Evolutionary conservation across 2,888 invertebrate species (phyloP).

Genomic region (Sepiola atlantica): DNA sequence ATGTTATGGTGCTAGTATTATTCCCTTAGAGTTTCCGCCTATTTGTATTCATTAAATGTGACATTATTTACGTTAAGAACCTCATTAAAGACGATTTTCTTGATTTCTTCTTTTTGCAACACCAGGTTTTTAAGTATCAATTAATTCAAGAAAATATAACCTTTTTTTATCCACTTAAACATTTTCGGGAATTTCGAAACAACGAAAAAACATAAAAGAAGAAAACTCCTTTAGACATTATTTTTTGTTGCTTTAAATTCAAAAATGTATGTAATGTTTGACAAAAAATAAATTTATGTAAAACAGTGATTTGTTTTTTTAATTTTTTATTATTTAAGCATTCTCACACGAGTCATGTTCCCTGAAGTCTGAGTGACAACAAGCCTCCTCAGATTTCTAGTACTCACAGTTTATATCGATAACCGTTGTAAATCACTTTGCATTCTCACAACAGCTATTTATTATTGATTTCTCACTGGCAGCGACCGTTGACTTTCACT

Average conservation of each 20-base stretch:
- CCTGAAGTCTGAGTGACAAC: too few relatives aligned
- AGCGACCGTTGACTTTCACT: too few relatives aligned
- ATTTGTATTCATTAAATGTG: too few relatives aligned
- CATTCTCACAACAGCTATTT: too few relatives aligned
- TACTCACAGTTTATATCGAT: too few relatives aligned
- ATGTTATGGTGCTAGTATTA: too few relatives aligned
- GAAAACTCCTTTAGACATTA: background rate
- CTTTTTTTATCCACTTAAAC: background rate
- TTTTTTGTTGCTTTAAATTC: background rate
- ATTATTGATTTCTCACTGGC: too few relatives aligned
- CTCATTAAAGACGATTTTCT: background rate
- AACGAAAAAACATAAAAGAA: background rate
- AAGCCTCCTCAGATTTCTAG: too few relatives aligned
- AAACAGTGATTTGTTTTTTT: background rate
- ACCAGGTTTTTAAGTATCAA: background rate
- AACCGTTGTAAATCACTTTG: too few relatives aligned
- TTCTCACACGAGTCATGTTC: too few relatives aligned
- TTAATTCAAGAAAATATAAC: background rate
- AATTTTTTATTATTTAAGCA: background rate
- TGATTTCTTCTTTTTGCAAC: background rate
- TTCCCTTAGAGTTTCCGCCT: too few relatives aligned
- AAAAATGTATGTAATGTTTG: background rate
- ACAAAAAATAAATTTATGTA: background rate
- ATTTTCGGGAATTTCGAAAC: background rate
- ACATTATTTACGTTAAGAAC: too few relatives aligned